phyloP scores from a whole-genome alignment of 2,888 invertebrate genomes.

The Sesamia inferens region DNA sequence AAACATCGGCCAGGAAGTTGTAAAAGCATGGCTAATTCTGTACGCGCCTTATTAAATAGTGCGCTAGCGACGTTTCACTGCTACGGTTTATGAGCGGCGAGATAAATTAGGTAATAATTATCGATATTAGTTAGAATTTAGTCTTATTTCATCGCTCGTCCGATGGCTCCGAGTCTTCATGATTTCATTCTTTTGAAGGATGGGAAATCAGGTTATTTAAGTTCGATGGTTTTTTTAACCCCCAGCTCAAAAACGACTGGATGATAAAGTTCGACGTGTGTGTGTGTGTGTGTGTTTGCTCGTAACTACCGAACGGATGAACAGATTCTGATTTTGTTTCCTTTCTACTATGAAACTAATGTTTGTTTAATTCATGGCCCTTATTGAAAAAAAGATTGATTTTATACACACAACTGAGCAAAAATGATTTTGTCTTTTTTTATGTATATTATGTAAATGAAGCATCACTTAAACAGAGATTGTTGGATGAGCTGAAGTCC shows the following conservation, averaged over 20 bases:
- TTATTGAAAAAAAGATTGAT: neutral
- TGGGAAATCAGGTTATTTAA: too few relatives aligned
- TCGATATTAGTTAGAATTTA: neutral
- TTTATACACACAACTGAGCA: neutral
- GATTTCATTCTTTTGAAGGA: neutral
- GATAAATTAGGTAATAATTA: slow-evolving; percentile 7
- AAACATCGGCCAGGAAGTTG: slow-evolving; percentile 69
- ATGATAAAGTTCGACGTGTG: too few relatives aligned
- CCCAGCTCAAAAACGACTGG: too few relatives aligned
- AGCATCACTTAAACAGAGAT: neutral
- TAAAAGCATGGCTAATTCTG: slow-evolving; percentile 67
- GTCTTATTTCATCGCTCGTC: neutral
- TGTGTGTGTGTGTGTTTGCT: too few relatives aligned
- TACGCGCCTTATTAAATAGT: slow-evolving; percentile 58
- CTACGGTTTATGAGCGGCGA: neutral
- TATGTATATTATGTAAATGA: neutral
- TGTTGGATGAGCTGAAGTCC: neutral
- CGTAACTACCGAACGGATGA: too few relatives aligned
- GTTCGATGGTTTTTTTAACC: too few relatives aligned
- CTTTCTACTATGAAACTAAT: neutral
- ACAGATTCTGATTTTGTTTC: too few relatives aligned
- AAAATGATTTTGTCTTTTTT: too few relatives aligned
- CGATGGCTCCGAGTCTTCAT: neutral
- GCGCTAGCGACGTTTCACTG: slow-evolving; percentile 42
- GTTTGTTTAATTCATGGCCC: neutral